These are phyloP conservation scores for Oikopleura albicans DNA, from an alignment of 23 tunicate species.

Conservation along the genomic window DNA sequence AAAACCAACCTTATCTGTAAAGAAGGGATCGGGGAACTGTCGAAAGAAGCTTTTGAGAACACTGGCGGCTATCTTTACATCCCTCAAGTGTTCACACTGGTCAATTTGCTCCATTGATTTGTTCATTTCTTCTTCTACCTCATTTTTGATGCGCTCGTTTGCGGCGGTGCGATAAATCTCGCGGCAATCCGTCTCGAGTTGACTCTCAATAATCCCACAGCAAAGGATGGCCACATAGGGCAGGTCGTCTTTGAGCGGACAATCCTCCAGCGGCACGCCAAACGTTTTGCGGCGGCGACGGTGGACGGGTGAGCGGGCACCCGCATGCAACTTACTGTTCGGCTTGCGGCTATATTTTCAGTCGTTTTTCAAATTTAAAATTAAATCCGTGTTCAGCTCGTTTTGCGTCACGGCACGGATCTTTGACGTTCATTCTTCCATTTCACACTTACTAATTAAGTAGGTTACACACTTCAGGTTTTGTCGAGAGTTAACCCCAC, in stretches of 20 bases:
- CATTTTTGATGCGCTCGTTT: neutral
- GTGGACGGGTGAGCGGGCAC: neutral
- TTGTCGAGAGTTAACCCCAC: too few relatives aligned
- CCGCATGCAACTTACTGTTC: neutral
- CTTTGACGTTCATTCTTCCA: neutral
- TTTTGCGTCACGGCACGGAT: neutral
- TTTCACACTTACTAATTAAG: neutral
- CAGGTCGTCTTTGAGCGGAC: neutral
- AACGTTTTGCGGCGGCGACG: neutral
- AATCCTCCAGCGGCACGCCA: neutral
- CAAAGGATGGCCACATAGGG: neutral
- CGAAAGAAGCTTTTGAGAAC: constrained; percentile 18
- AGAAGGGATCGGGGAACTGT: neutral
- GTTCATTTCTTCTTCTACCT: constrained; percentile 10
- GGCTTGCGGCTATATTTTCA: neutral
- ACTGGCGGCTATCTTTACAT: neutral
- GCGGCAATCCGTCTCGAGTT: neutral
- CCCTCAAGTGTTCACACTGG: neutral
- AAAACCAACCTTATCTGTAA: too few relatives aligned
- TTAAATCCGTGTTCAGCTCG: neutral
- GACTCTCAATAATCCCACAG: neutral
- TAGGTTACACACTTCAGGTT: too few relatives aligned
- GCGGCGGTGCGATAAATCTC: constrained; percentile 10
- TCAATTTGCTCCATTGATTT: neutral
- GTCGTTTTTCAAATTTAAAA: neutral